Conservation (phyloP, 2,888 invertebrate species). For the Phaonia tiefii region DNA sequence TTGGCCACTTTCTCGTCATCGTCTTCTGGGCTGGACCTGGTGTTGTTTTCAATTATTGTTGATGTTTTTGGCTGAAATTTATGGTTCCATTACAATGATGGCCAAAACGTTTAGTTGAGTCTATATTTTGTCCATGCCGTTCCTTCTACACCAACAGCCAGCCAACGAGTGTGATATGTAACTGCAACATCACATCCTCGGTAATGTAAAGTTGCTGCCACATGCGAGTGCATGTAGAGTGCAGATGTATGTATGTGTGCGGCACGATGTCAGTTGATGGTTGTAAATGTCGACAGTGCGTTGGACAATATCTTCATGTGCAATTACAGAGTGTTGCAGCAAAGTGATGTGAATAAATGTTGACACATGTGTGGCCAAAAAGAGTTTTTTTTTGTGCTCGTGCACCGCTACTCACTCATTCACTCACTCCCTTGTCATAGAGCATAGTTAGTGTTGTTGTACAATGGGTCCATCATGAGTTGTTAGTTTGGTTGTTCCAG, state of each 20-base stretch:
- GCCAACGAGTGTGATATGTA: too few species aligned
- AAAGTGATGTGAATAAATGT: constrained; percentile 75
- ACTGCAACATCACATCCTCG: constrained; percentile 24
- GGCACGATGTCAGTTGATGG: constrained; percentile 70
- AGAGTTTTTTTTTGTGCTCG: constrained; percentile 42
- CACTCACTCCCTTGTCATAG: constrained; percentile 7
- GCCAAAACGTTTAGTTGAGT: constrained; percentile 57
- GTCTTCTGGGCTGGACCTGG: constrained; percentile 9
- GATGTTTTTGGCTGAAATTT: constrained; percentile 58
- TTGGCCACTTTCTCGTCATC: constrained; percentile 15
- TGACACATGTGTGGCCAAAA: constrained; percentile 72
- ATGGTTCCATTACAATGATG: constrained; percentile 50
- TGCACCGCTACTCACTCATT: constrained; percentile 10
- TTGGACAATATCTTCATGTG: constrained; percentile 76
- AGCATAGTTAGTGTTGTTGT: not conserved
- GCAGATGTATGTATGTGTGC: constrained; percentile 21
- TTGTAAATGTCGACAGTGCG: constrained; percentile 76
- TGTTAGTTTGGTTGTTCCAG: constrained; percentile 64
- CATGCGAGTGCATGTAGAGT: constrained; percentile 1
- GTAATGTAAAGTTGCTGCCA: constrained; percentile 21
- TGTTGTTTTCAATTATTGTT: constrained; percentile 55
- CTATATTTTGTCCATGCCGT: constrained; percentile 32
- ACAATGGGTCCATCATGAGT: constrained; percentile 63
- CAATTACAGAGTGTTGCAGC: constrained; percentile 74
- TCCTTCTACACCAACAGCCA: constrained; percentile 32